Evolutionary conservation across 2,113 vertebrate genomes (phyloP).

Genomic region (Redunca redunca): DNA sequence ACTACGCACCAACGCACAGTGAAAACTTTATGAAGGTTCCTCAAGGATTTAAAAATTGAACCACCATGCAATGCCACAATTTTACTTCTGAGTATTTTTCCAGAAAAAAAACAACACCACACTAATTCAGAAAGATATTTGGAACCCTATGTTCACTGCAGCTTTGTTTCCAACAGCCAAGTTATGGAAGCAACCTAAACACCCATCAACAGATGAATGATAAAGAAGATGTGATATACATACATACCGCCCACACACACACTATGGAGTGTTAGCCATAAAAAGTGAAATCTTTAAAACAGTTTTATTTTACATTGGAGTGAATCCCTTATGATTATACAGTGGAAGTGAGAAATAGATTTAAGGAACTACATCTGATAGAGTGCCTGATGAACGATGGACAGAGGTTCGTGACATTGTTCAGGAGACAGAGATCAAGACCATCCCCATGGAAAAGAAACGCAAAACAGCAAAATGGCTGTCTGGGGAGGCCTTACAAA

Average conservation of each 20-base stretch:
- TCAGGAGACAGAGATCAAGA: too few relatives aligned
- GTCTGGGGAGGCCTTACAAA: too few relatives aligned
- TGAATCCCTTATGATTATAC: background rate
- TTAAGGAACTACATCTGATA: too few relatives aligned
- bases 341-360: too few relatives aligned
- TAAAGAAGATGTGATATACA: background rate
- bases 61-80: background rate
- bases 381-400: too few relatives aligned
- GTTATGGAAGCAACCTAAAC: background rate
- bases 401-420: accelerated
- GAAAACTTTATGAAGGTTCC: background rate
- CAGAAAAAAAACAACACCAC: background rate
- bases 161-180: background rate
- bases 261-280: background rate
- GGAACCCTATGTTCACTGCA: background rate
- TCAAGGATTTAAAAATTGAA: background rate
- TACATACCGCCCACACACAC: accelerated
- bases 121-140: background rate
- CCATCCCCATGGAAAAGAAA: too few relatives aligned
- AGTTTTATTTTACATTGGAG: background rate
- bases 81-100: background rate
- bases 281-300: background rate
- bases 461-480: too few relatives aligned
- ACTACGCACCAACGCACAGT: background rate
- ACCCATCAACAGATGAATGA: background rate